These are phyloP conservation scores for Stigmatopora argus DNA, from an alignment of 2,113 vertebrate genomes.

Conservation along the genomic window DNA sequence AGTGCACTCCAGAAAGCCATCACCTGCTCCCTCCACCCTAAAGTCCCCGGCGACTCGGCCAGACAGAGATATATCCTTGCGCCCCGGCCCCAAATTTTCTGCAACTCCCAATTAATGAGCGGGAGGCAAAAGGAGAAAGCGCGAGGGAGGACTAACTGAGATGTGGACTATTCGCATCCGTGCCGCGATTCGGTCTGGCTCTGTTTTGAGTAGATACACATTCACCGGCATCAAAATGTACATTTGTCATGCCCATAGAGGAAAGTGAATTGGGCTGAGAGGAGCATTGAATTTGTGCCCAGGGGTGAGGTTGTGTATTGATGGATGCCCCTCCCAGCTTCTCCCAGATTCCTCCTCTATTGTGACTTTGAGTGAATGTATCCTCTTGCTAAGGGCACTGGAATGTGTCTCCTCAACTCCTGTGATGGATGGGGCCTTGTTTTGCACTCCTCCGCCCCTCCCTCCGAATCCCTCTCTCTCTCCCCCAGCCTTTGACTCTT, in stretches of 20 bases:
- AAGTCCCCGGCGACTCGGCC: slow-evolving; percentile 50
- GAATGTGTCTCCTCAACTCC: slow-evolving; percentile 73
- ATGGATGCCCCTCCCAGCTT: slow-evolving; percentile 67
- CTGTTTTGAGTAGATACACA: slow-evolving; percentile 48
- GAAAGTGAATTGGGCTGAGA: slow-evolving; percentile 60
- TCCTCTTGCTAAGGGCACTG: slow-evolving; percentile 71
- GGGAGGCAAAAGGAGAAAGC: background rate
- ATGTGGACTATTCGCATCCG: slow-evolving; percentile 37
- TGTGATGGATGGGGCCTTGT: slow-evolving; percentile 81
- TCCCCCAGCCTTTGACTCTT: slow-evolving; percentile 69
- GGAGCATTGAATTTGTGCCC: slow-evolving; percentile 59
- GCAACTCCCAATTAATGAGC: slow-evolving; percentile 29
- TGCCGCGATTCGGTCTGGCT: slow-evolving; percentile 39
- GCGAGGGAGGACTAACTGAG: slow-evolving; percentile 23
- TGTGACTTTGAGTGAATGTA: slow-evolving; percentile 77
- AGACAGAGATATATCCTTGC: slow-evolving; percentile 55
- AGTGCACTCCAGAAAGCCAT: slow-evolving; percentile 76
- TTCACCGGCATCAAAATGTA: slow-evolving; percentile 62
- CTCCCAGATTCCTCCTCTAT: slow-evolving; percentile 66
- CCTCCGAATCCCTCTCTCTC: slow-evolving; percentile 70
- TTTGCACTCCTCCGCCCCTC: slow-evolving; percentile 67
- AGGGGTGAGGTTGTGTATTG: slow-evolving; percentile 65
- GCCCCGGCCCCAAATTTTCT: slow-evolving; percentile 40
- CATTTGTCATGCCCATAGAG: slow-evolving; percentile 73
- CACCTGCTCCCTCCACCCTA: slow-evolving; percentile 70